These are phyloP conservation scores for Procapra przewalskii DNA, from an alignment of 2,113 vertebrate species.

Conservation along the genomic window DNA sequence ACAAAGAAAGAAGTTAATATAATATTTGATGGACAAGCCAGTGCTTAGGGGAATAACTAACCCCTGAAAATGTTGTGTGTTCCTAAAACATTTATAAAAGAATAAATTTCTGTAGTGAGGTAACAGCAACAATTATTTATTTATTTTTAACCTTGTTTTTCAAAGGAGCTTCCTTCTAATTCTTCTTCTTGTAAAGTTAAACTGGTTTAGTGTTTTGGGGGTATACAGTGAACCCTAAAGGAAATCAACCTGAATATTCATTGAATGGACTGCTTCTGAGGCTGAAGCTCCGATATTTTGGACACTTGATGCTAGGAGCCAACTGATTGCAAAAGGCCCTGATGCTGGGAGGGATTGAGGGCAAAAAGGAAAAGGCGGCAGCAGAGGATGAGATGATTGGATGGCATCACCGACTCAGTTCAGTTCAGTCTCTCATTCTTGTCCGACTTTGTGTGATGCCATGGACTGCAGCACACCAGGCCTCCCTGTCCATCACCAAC, in stretches of 20 bases:
- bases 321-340: background rate
- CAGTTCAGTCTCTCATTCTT: background rate
- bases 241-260: background rate
- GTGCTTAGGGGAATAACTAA: conserved; percentile 38
- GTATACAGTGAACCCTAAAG: background rate
- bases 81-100: conserved; percentile 49
- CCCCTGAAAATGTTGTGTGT: conserved; percentile 45
- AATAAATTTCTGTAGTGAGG: conserved; percentile 43
- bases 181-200: conserved; percentile 2
- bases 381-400: background rate
- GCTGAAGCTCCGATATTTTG: background rate
- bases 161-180: conserved; percentile 28
- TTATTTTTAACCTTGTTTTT: conserved; percentile 41
- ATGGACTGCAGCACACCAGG: background rate
- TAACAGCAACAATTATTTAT: conserved; percentile 14
- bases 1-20: conserved; percentile 25
- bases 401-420: background rate
- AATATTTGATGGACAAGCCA: conserved; percentile 41
- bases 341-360: background rate
- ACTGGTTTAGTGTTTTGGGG: background rate
- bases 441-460: rapidly evolving
- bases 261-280: background rate
- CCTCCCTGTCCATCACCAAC: background rate
- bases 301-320: background rate
- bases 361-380: background rate